Evolutionary conservation across 2,797 vertebrate genomes (phyloP).

Genomic region (Sebastes variabilis): DNA sequence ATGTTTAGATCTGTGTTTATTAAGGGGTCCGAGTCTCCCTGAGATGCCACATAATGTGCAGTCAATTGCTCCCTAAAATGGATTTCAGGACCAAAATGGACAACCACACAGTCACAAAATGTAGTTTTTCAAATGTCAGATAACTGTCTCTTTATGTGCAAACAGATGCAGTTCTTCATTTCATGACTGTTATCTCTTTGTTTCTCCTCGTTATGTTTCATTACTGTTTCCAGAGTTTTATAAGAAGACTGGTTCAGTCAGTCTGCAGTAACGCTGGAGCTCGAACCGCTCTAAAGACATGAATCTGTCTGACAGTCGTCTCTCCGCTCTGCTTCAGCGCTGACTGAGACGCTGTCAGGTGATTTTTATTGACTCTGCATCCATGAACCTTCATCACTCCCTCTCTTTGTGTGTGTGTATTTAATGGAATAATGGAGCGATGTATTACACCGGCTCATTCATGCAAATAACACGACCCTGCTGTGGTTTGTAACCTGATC

Average conservation of each 20-base stretch:
- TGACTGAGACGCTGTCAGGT: background rate
- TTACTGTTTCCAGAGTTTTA: background rate
- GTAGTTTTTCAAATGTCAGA: background rate
- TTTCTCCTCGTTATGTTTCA: background rate
- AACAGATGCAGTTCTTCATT: background rate
- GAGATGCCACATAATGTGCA: background rate
- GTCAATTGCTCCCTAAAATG: background rate
- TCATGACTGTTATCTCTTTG: background rate
- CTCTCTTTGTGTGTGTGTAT: constrained; percentile 30
- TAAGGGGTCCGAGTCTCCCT: no score
- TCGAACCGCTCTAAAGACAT: constrained; percentile 19
- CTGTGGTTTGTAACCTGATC: constrained; percentile 21
- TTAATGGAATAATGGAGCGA: constrained; percentile 47
- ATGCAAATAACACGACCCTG: constrained; percentile 32
- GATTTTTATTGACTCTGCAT: constrained; percentile 4
- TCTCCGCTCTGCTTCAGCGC: background rate
- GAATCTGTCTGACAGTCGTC: constrained; percentile 16
- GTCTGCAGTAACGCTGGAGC: background rate
- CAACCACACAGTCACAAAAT: background rate
- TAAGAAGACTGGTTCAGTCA: background rate
- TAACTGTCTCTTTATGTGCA: background rate
- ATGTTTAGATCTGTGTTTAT: no score
- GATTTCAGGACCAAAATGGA: background rate
- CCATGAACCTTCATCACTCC: background rate
- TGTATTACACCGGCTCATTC: constrained; percentile 40